Conservation (phyloP, 2,888 invertebrate species). For the Aspidiotus rigidus region DNA sequence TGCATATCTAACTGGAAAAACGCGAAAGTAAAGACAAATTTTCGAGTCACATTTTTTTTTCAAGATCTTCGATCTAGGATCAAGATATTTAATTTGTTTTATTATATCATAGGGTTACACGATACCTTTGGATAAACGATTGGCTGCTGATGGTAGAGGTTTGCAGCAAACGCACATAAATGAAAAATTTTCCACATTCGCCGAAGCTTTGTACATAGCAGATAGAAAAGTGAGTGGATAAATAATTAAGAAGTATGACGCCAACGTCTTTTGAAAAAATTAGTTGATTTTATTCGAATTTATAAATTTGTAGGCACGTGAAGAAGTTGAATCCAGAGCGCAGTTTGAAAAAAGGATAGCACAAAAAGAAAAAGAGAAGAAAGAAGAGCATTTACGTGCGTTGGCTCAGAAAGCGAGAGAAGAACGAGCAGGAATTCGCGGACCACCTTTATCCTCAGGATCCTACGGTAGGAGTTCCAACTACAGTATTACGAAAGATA, state of each 20-base stretch:
- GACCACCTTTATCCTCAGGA: conserved; percentile 42
- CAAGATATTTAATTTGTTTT: not conserved
- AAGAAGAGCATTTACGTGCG: conserved; percentile 85
- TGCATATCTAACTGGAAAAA: conserved; percentile 99
- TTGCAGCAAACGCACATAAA: conserved; percentile 95
- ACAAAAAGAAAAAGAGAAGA: conserved; percentile 95
- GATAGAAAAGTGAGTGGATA: conserved; percentile 62
- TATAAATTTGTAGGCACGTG: conserved; percentile 56
- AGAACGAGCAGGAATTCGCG: conserved; percentile 75
- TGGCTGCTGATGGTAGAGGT: conserved; percentile 96
- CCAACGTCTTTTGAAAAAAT: not conserved
- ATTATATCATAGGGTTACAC: conserved; percentile 64
- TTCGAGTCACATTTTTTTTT: not conserved
- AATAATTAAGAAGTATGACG: not conserved
- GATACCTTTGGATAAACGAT: conserved; percentile 91
- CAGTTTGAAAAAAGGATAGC: conserved; percentile 93
- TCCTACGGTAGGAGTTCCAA: conserved; percentile 40
- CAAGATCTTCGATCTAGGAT: not conserved
- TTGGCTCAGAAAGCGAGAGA: conserved; percentile 93
- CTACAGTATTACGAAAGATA: not conserved
- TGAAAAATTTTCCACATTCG: conserved; percentile 97
- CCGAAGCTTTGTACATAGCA: conserved; percentile 95
- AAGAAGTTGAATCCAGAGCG: conserved; percentile 93
- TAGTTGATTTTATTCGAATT: not conserved
- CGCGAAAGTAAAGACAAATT: conserved; percentile 58